Conservation (phyloP, 2,888 invertebrate genomes). For the Halocaridina rubra region DNA sequence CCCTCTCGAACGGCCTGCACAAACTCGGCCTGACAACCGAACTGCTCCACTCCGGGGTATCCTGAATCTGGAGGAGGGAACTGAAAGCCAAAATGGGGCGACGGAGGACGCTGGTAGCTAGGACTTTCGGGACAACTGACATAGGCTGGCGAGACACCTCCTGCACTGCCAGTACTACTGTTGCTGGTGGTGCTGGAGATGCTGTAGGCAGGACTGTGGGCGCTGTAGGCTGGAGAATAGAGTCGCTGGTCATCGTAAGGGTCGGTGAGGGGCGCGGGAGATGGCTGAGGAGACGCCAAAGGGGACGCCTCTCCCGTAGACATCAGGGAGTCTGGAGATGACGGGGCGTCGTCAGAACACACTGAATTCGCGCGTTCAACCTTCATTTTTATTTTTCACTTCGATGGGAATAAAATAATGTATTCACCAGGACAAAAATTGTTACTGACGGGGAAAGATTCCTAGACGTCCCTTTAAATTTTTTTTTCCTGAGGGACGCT, state of each 20-base stretch:
- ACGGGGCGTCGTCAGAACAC: slow-evolving; percentile 55
- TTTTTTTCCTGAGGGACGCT: background rate
- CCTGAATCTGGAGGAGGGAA: slow-evolving; percentile 38
- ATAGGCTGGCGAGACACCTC: slow-evolving; percentile 47
- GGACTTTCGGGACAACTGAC: slow-evolving; percentile 34
- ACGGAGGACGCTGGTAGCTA: slow-evolving; percentile 36
- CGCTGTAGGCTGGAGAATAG: slow-evolving; percentile 57
- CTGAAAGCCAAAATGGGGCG: slow-evolving; percentile 45
- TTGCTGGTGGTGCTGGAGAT: slow-evolving; percentile 27
- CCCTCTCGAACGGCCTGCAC: slow-evolving; percentile 56
- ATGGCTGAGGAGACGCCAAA: slow-evolving; percentile 48
- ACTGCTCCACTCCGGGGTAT: slow-evolving; percentile 43
- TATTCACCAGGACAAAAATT: background rate
- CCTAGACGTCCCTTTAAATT: too few relatives aligned
- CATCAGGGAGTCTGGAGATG: slow-evolving; percentile 58
- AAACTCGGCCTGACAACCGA: slow-evolving; percentile 62
- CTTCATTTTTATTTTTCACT: slow-evolving; percentile 26
- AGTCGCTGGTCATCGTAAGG: slow-evolving; percentile 53
- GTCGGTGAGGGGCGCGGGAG: slow-evolving; percentile 48
- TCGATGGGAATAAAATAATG: background rate
- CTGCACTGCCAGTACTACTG: slow-evolving; percentile 3
- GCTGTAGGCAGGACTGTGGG: slow-evolving; percentile 50
- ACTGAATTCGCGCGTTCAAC: slow-evolving; percentile 58
- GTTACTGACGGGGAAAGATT: background rate
- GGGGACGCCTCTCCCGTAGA: slow-evolving; percentile 37